Evolutionary conservation across 1,140 invertebrate species (phyloP), one percentile per base, ranked within the genome.

Genomic region (Leucophenga varia): DNA sequence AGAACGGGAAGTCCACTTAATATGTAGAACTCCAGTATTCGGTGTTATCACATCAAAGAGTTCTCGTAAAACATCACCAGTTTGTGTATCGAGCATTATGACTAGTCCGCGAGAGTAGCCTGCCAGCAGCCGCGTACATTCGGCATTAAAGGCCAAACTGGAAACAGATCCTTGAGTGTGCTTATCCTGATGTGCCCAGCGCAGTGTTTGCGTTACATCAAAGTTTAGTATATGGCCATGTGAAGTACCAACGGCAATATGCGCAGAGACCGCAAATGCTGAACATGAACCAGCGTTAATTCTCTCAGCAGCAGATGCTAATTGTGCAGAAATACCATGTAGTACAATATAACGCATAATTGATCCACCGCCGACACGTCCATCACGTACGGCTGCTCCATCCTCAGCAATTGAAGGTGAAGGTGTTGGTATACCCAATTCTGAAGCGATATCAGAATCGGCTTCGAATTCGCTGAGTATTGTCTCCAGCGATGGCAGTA

Each of bases 141-240:
- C 92, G 32, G 86, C 79, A 79, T 95, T 97, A 48, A 96, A 92
- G 39, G 90, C 84, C 25, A 97, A 76, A 40, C 86, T 83, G 18
- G 93, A 93, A 10, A 97, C 88, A 7, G 93, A 85, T 35, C 89
- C 89, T 63, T 88, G 85, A 46, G 89, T 83, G 48, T 79, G 79
- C 42, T 87, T 85, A 58, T 87, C 84, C 58, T 88, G 82, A 64
- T 86, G 86, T 30, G 86, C 93, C 89, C 90, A 96, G 74, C 91
- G 85, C 50, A 97, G 76, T 13, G 84, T 88, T 77, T 93, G 90
- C 18, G 85, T 83, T 3, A 81, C 79, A 81, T 93, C 92, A 81
- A 97, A 97, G 42, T 91, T 86, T 12, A 97, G 77, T 43, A 96
- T 83, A 49, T 94, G 82, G 16, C 95, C 94, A 78, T 96, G 92